Evolutionary conservation across 30 jellyfish, hydroid and myxozoan genomes (phyloP), one percentile per base, ranked within the genome.

Genomic region (Aurelia sp.): DNA sequence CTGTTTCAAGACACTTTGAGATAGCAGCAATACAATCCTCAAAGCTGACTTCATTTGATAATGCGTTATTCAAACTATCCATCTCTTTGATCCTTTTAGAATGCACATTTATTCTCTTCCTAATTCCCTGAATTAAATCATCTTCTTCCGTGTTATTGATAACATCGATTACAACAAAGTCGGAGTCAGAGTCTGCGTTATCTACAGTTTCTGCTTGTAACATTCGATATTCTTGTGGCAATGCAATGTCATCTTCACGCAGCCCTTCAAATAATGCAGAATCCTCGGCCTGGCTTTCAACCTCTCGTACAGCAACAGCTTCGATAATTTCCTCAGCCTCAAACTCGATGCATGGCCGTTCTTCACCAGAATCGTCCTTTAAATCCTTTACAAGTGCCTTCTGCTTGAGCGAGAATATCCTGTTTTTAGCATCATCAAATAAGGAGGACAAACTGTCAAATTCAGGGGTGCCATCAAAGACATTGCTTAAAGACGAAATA

Each of bases 21-120:
- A 84, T 64, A 16, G 86, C 21, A 4, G 79, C 53, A 22, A 84
- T 72, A 67, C 87, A 71, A 22, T 63, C 20, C 48, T 84, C 87
- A 1, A 84, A 52, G 44, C 82, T 72, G 15, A 20, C 24, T 19
- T 38, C 67, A 4, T 64, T 52, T 27, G 74, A 19, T 19, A 72
- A 41, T 24, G 16, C 61, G 22, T 15, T 41, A 51, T 16, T 71
- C 63, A 60, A 4, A 5, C 13, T 67, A 35, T 63, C 81, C 31
- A 84, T 63, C 13, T 22, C 63, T 11, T 72, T 44, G 18, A 84
- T 64, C 12, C 19, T 24, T 21, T 13, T 18, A 4, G 79, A 35
- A 59, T 82, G 92, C 8, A 17, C 48, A 13, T 82, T 72, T 9
- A 82, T 33, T 21, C 67, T 63, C 2, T 82, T 71, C 53, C 86